A percentile compares a stretch with the other conserved stretches of the same genome.
These are phyloP conservation scores for Clusia tigrina DNA, from an alignment of 2,888 invertebrate genomes.

Conservation along the genomic window DNA sequence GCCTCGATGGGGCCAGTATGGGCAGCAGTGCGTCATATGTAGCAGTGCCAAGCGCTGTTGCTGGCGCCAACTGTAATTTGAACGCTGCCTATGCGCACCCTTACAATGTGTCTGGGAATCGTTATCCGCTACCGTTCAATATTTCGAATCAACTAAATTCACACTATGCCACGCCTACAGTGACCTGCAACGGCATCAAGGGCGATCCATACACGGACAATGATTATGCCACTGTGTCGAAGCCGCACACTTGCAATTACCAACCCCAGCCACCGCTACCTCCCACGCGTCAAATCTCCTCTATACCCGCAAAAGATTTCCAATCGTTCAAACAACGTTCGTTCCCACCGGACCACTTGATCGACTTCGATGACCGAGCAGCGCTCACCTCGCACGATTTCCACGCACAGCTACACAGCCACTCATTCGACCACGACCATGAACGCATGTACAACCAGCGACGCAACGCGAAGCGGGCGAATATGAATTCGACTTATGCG, in stretches of 20 bases:
- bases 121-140: constrained; percentile 62
- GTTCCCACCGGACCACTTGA: constrained; percentile 54
- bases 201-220: constrained; percentile 37
- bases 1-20: constrained; percentile 56
- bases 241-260: constrained; percentile 49
- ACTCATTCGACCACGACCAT: constrained; percentile 49
- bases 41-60: constrained; percentile 43
- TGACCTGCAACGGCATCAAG: constrained; percentile 34
- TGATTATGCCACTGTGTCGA: constrained; percentile 50
- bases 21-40: constrained; percentile 54
- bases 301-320: constrained; percentile 34
- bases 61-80: constrained; percentile 22
- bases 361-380: constrained; percentile 60
- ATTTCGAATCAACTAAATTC: constrained; percentile 60
- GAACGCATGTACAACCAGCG: constrained; percentile 35
- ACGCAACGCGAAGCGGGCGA: constrained; percentile 17
- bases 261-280: constrained; percentile 26
- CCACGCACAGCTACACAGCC: constrained; percentile 39
- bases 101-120: constrained; percentile 63
- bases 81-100: constrained; percentile 48
- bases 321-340: constrained; percentile 49
- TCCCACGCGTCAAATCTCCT: constrained; percentile 11
- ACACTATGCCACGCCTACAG: constrained; percentile 45
- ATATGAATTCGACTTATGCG: constrained; percentile 35
- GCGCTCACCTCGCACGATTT: constrained; percentile 50